Conservation (phyloP, 1,140 invertebrate genomes). For the Brachionus asplanchnoidis region DNA sequence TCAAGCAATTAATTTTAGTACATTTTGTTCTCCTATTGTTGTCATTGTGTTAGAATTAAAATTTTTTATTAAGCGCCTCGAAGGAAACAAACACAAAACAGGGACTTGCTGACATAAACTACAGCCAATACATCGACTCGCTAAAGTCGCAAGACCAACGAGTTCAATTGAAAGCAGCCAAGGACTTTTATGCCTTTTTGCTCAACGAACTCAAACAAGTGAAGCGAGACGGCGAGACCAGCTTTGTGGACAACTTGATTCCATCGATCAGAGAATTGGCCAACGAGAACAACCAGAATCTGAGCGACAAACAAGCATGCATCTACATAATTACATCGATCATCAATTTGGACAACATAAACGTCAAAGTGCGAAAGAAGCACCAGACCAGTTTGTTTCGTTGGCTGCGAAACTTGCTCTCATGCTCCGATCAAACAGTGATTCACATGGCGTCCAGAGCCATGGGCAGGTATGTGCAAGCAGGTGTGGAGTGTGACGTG, state of each 20-base stretch:
- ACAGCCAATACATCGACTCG: not conserved
- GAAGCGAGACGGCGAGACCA: constrained; percentile 25
- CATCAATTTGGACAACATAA: constrained; percentile 35
- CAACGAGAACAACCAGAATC: constrained; percentile 23
- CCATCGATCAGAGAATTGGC: constrained; percentile 24
- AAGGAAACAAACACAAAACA: not conserved
- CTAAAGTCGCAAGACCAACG: constrained; percentile 8
- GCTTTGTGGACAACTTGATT: constrained; percentile 15
- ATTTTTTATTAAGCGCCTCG: not conserved
- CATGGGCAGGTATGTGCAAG: constrained; percentile 79
- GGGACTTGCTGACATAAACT: constrained; percentile 5
- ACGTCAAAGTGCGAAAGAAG: constrained; percentile 35
- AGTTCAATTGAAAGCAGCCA: constrained; percentile 33
- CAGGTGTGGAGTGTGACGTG: constrained; percentile 49
- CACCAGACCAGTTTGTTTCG: constrained; percentile 25
- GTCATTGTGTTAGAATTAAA: not conserved
- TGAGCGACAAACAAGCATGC: constrained; percentile 21
- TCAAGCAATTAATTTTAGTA: too few relatives aligned
- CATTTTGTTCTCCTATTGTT: too few relatives aligned
- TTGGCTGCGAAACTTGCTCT: constrained; percentile 72
- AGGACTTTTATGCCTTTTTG: constrained; percentile 26
- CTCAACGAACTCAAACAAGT: constrained; percentile 29
- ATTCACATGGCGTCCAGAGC: constrained; percentile 94
- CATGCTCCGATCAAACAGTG: constrained; percentile 80
- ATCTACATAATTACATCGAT: constrained; percentile 39